phyloP scores from a whole-genome alignment of 2,113 vertebrate genomes.

The Pyrgilauda ruficollis region DNA sequence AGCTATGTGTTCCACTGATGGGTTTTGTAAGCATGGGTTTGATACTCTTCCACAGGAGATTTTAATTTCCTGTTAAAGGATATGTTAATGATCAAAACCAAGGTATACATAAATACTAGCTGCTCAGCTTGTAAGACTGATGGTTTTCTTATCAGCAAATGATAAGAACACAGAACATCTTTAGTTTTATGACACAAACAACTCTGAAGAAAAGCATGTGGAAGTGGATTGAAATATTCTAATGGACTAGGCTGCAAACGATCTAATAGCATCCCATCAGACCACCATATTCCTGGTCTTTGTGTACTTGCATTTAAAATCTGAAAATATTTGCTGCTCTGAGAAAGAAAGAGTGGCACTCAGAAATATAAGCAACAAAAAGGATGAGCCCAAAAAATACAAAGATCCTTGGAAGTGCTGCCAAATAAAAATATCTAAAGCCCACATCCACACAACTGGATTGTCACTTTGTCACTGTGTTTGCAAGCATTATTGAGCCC shows the following conservation, averaged over 20 bases:
- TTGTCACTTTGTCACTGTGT: background rate
- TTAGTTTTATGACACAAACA: background rate
- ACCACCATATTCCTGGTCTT: background rate
- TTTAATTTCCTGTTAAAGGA: constrained; percentile 68
- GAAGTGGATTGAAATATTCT: constrained; percentile 3
- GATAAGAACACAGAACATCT: constrained; percentile 10
- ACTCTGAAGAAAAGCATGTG: background rate
- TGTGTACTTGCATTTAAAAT: background rate
- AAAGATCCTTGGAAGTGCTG: background rate
- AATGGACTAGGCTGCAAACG: background rate
- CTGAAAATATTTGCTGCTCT: background rate
- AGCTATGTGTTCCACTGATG: background rate
- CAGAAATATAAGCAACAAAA: background rate
- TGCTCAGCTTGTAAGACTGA: background rate
- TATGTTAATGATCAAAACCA: constrained; percentile 4
- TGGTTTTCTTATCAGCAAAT: constrained; percentile 29
- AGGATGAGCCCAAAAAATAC: background rate
- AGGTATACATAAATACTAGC: background rate
- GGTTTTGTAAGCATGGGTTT: constrained; percentile 27
- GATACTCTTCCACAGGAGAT: constrained; percentile 41
- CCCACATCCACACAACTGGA: background rate
- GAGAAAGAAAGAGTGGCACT: background rate
- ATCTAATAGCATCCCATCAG: background rate
- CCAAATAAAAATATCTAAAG: background rate
- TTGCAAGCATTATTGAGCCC: background rate